A percentile compares a stretch with the other conserved stretches of the same genome.
Conservation (phyloP, 2,888 invertebrate genomes). For the Pandemis heparana region DNA sequence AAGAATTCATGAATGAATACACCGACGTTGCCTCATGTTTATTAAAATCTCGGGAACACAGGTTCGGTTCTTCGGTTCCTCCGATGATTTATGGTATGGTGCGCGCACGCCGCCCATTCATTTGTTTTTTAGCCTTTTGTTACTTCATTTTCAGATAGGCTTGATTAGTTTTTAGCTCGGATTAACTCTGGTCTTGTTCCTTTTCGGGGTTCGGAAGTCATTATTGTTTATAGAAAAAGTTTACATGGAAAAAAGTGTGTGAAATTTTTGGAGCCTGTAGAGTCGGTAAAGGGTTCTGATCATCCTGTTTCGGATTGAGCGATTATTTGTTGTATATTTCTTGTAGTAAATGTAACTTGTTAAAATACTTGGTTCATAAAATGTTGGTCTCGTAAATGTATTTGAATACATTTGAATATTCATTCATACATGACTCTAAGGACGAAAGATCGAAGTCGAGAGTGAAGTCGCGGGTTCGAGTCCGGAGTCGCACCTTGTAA, state of each 20-base stretch:
- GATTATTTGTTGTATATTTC: background rate
- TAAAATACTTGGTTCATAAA: too few species aligned
- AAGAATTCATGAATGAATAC: conserved; percentile 77
- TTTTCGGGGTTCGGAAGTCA: conserved; percentile 47
- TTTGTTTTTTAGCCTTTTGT: conserved; percentile 79
- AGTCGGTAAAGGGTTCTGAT: background rate
- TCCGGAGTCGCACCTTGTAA: too few species aligned
- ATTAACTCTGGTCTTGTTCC: conserved; percentile 64
- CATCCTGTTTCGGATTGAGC: background rate
- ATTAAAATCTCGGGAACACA: conserved; percentile 78
- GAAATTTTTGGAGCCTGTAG: conserved; percentile 4
- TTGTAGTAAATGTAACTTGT: too few species aligned
- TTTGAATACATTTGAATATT: too few species aligned
- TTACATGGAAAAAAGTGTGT: conserved; percentile 39
- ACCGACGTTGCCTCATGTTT: conserved; percentile 76
- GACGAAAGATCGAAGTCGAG: too few species aligned
- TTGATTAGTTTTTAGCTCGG: conserved; percentile 82
- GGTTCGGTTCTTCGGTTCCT: conserved; percentile 62
- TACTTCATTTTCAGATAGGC: conserved; percentile 74
- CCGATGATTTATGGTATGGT: conserved; percentile 77
- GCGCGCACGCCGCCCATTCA: conserved; percentile 77
- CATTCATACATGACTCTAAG: too few species aligned
- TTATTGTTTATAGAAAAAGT: conserved; percentile 49
- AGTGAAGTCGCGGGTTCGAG: too few species aligned
- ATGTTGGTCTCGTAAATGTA: background rate